These are phyloP conservation scores for Tridacna crocea DNA, from an alignment of 2,888 invertebrate species.

Conservation along the genomic window DNA sequence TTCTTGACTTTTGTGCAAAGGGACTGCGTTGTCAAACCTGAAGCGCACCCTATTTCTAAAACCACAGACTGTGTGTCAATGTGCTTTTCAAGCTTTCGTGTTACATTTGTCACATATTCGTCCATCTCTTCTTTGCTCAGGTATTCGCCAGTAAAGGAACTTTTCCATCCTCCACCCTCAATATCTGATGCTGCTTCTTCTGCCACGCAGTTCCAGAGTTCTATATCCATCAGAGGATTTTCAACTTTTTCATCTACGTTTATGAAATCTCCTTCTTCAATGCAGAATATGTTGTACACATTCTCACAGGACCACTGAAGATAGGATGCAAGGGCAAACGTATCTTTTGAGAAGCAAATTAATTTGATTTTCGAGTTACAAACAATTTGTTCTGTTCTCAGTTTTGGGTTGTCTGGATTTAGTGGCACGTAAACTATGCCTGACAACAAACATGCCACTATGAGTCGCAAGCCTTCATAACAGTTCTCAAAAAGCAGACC, in stretches of 20 bases:
- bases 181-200: conserved; percentile 17
- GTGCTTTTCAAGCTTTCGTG: conserved; percentile 12
- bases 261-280: conserved; percentile 12
- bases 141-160: conserved; percentile 31
- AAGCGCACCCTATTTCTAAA: conserved; percentile 1
- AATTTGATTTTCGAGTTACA: neutral
- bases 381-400: neutral
- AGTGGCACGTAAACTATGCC: conserved; percentile 5
- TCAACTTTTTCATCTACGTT: conserved; percentile 3
- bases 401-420: neutral
- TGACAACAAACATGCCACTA: neutral
- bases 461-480: neutral
- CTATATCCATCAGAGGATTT: conserved; percentile 34
- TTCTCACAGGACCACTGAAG: conserved; percentile 29
- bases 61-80: neutral
- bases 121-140: conserved; percentile 31
- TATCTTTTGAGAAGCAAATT: neutral
- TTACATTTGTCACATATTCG: conserved; percentile 24
- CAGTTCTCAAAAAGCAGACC: neutral
- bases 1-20: neutral
- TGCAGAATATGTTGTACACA: conserved; percentile 16
- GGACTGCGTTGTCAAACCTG: neutral
- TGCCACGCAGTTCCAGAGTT: conserved; percentile 37
- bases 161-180: conserved; percentile 39
- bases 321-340: neutral